These are phyloP conservation scores for Apis mellifera DNA, from an alignment of 1,140 invertebrate species.

Conservation along the genomic window DNA sequence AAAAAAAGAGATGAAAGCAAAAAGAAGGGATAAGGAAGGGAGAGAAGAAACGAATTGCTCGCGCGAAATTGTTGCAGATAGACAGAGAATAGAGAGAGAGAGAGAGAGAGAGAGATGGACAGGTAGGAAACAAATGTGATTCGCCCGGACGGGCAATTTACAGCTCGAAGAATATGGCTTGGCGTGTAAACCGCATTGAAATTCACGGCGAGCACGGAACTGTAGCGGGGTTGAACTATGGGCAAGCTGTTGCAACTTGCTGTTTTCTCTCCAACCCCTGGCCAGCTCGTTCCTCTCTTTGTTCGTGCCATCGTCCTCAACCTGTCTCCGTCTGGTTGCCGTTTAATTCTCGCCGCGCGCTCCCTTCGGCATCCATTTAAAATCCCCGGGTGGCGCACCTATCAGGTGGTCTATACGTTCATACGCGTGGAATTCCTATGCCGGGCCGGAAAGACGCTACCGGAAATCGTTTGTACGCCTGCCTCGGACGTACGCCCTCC, in stretches of 20 bases:
- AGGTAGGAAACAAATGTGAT: slow-evolving; percentile 58
- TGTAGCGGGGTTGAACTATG: slow-evolving; percentile 71
- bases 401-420: slow-evolving; percentile 45
- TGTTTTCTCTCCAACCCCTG: slow-evolving; percentile 63
- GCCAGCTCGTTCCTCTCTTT: slow-evolving; percentile 30
- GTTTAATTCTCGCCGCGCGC: slow-evolving; percentile 58
- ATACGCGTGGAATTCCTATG: slow-evolving; percentile 45
- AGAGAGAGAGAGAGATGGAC: slow-evolving; percentile 32
- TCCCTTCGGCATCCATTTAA: slow-evolving; percentile 65
- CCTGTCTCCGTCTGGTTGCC: slow-evolving; percentile 55
- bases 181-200: slow-evolving; percentile 71
- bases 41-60: too few species aligned
- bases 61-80: neutral
- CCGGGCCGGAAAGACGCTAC: slow-evolving; percentile 40
- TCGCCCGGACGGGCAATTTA: slow-evolving; percentile 59
- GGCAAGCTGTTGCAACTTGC: slow-evolving; percentile 76
- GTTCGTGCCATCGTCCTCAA: slow-evolving; percentile 25
- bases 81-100: neutral
- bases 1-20: neutral
- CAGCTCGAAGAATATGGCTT: slow-evolving; percentile 60
- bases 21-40: too few species aligned
- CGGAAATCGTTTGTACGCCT: slow-evolving; percentile 46
- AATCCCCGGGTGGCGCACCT: slow-evolving; percentile 58
- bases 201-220: slow-evolving; percentile 69
- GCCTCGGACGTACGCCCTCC: neutral